Evolutionary conservation across 64 coral and sea anemone genomes (phyloP), one percentile per base, ranked within the genome.

Genomic region (Porites australiensis): DNA sequence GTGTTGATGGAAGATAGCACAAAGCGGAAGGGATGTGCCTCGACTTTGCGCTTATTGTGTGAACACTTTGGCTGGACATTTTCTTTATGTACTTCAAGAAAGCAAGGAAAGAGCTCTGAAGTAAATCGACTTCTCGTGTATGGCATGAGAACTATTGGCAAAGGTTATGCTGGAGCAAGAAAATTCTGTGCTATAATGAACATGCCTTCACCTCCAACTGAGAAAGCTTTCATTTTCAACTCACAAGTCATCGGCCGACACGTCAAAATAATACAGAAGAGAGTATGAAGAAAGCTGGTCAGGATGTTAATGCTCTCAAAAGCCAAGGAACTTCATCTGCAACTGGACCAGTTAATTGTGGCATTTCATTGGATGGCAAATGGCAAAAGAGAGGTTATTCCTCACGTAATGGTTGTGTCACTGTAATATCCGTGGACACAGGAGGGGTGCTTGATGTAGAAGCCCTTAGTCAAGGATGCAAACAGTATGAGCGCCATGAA

Each of bases 151-250:
- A 57, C 90, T 14, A 54, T 88, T 71, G 83, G 74, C 12, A 88
- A 86, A 88, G 84, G 91, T 0, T 62, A 88, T 74, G 75, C 73
- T 58, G 73, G 91, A 13, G 74, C 84, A 74, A 93, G 60, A 53
- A 88, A 88, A 74, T 88, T 88, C 23, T 93, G 83, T 59, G 37
- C 85, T 45, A 50, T 84, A 9, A 92, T 86, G 79, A 92, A 92
- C 43, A 92, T 92, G 90, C 90, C 90, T 22, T 20, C 80, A 67
- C 90, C 90, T 18, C 15, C 82, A 65, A 61, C 69, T 8, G 80
- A 79, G 19, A 92, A 20, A 50, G 12, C 70, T n/a, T 59, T n/a
- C 27, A 47, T 12, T 18, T 64, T 64, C 21, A 84, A 15, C 18
- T 13, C 66, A 3, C 3, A 66, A 27, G 75, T 67, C 43, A 74